A percentile compares a stretch with the other conserved stretches of the same genome.
Conservation (phyloP, 2,113 vertebrate species). For the Cyphomyrus plagiostoma region DNA sequence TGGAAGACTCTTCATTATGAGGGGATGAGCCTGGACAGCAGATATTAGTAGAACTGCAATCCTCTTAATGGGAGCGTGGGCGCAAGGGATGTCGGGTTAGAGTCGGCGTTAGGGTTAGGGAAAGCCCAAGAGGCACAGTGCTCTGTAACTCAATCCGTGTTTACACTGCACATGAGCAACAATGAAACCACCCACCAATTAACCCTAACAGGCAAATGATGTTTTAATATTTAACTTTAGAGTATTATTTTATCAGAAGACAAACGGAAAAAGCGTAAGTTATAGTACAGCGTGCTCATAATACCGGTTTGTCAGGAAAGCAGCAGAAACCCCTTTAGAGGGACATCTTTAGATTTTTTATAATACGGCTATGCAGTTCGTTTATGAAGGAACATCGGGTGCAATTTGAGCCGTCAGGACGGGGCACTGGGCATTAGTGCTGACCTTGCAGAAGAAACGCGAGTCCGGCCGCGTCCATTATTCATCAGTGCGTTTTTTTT, state of each 20-base stretch:
- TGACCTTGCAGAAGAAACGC: constrained; percentile 44
- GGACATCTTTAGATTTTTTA: background rate
- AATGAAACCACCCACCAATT: background rate
- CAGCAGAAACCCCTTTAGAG: background rate
- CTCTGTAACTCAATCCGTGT: background rate
- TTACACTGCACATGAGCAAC: background rate
- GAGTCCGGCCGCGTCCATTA: background rate
- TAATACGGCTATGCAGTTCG: background rate
- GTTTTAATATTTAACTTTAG: background rate
- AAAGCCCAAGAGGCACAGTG: background rate
- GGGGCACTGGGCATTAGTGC: constrained; percentile 32
- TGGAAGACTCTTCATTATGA: constrained; percentile 18
- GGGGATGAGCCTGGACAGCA: constrained; percentile 39
- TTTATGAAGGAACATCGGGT: background rate
- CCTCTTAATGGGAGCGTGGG: constrained; percentile 62
- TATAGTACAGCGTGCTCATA: background rate
- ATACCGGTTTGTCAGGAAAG: background rate
- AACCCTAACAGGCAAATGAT: background rate
- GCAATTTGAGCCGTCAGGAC: background rate
- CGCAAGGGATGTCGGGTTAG: constrained; percentile 7
- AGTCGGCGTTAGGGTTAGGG: constrained; percentile 17
- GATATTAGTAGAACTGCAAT: constrained; percentile 79
- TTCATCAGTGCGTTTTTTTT: background rate
- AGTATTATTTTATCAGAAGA: background rate
- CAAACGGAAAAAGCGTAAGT: background rate